These are phyloP conservation scores for Engystomops pustulosus DNA, from an alignment of 2,113 vertebrate species.

Conservation along the genomic window DNA sequence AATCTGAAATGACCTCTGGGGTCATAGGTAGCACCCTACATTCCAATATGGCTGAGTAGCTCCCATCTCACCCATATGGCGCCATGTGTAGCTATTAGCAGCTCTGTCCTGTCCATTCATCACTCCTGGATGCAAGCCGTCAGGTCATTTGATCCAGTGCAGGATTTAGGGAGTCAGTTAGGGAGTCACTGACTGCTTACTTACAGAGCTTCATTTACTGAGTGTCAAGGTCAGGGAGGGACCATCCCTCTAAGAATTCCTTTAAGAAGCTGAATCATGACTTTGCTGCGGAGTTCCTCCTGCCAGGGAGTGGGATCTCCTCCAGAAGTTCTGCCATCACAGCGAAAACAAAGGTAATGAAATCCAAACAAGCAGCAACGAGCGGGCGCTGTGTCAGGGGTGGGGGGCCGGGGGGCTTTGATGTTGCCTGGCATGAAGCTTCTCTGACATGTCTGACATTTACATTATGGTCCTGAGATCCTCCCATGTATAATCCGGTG, in stretches of 20 bases:
- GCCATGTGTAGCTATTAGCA: neutral
- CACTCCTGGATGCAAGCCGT: neutral
- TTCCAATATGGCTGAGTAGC: neutral
- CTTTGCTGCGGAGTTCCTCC: neutral
- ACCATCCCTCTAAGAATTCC: conserved; percentile 1
- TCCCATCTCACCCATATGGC: neutral
- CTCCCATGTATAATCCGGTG: neutral
- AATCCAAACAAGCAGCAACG: neutral
- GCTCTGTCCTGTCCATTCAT: neutral
- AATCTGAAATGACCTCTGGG: neutral
- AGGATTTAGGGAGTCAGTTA: neutral
- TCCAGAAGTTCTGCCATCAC: neutral
- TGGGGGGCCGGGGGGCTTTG: neutral
- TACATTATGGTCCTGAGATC: neutral
- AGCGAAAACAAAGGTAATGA: conserved; percentile 23
- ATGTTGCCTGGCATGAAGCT: neutral
- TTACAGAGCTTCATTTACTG: neutral
- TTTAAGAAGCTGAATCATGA: conserved; percentile 11
- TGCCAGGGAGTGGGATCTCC: neutral
- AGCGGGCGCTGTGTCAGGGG: neutral
- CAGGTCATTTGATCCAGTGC: neutral
- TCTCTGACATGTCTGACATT: neutral
- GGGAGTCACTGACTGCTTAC: neutral
- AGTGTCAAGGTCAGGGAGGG: neutral
- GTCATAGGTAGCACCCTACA: neutral